These are phyloP conservation scores for Myopa testacea DNA, from an alignment of 2,888 invertebrate species.

Conservation along the genomic window DNA sequence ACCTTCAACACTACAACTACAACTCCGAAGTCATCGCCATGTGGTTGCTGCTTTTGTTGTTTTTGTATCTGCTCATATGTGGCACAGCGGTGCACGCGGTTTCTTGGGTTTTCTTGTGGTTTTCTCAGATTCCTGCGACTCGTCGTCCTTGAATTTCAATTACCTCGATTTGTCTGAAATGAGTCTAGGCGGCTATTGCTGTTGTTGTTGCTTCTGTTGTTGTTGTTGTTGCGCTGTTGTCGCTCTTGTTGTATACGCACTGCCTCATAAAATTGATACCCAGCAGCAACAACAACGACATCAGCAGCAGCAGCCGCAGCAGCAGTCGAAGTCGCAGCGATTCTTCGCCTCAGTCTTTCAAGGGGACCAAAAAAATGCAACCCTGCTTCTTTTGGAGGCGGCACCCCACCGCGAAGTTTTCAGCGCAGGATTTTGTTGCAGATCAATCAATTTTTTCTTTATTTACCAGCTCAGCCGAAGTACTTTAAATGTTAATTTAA, in stretches of 20 bases:
- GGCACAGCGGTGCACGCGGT: slow-evolving; percentile 13
- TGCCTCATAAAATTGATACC: slow-evolving; percentile 7
- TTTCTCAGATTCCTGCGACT: slow-evolving; percentile 21
- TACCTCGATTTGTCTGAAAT: slow-evolving; percentile 26
- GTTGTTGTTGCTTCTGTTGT: not conserved
- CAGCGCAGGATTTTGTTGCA: slow-evolving; percentile 23
- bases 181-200: slow-evolving; percentile 23
- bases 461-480: not conserved
- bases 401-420: slow-evolving; percentile 25
- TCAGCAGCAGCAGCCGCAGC: too few relatives aligned
- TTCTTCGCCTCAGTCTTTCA: too few relatives aligned
- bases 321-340: too few relatives aligned
- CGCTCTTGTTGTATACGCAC: slow-evolving; percentile 6
- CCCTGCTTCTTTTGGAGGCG: not conserved
- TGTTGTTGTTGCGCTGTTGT: not conserved
- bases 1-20: too few relatives aligned
- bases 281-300: not conserved
- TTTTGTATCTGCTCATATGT: slow-evolving; percentile 5
- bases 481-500: slow-evolving; percentile 15
- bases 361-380: not conserved
- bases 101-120: slow-evolving; percentile 8
- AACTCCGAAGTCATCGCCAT: not conserved
- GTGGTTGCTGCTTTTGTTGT: not conserved
- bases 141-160: slow-evolving; percentile 37
- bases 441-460: slow-evolving; percentile 30